Evolutionary conservation across 2,888 invertebrate genomes (phyloP).

Genomic region (Spisula subtruncata): DNA sequence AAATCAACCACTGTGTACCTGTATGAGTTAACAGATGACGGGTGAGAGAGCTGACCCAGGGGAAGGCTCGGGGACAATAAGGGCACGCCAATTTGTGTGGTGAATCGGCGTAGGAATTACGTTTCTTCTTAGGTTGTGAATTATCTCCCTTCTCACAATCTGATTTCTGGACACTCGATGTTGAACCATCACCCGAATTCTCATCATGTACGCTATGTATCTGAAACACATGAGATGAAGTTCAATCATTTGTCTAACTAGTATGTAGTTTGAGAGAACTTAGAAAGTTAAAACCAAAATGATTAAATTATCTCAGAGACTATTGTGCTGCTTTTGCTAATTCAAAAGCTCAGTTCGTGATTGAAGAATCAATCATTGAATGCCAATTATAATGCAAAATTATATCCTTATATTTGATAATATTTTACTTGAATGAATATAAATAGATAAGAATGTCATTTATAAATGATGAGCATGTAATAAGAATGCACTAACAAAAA

Average conservation of each 20-base stretch:
- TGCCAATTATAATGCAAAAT: neutral
- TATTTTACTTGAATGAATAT: neutral
- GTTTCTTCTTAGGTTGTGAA: conserved; percentile 91
- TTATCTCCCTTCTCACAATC: conserved; percentile 56
- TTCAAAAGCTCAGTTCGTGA: too few relatives aligned
- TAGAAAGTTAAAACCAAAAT: neutral
- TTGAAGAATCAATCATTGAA: neutral
- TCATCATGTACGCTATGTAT: conserved; percentile 71
- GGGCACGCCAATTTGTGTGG: conserved; percentile 98
- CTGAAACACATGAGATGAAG: conserved; percentile 6
- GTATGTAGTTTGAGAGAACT: neutral
- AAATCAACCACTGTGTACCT: conserved; percentile 86
- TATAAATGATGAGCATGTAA: too few relatives aligned
- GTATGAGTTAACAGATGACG: conserved; percentile 98
- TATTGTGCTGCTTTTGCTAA: neutral
- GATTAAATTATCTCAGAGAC: neutral
- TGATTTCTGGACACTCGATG: conserved; percentile 33
- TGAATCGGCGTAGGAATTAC: conserved; percentile 97
- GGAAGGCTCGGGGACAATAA: conserved; percentile 96
- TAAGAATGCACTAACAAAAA: too few relatives aligned
- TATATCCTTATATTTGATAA: too few relatives aligned
- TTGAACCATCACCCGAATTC: conserved; percentile 68
- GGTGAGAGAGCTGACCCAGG: conserved; percentile 98
- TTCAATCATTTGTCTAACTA: neutral
- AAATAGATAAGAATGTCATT: neutral